These are phyloP conservation scores for Ginglymostoma cirratum DNA, from an alignment of 2,113 vertebrate genomes.

Conservation along the genomic window DNA sequence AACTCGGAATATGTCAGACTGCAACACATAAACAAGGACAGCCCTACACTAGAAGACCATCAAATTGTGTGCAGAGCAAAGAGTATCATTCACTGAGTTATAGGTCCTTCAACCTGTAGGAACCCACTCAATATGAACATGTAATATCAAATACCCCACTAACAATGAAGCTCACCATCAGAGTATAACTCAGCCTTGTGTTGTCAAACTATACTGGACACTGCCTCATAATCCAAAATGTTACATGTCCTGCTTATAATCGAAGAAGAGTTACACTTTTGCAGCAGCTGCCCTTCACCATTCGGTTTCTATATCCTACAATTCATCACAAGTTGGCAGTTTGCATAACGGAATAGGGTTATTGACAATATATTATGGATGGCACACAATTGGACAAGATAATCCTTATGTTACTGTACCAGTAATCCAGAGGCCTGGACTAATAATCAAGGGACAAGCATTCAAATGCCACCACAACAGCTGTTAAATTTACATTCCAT, in stretches of 20 bases:
- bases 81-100: too few species aligned
- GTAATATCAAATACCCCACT: background rate
- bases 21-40: too few species aligned
- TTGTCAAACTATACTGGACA: background rate
- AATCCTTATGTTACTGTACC: background rate
- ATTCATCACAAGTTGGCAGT: background rate
- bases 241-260: background rate
- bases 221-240: background rate
- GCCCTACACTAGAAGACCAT: too few species aligned
- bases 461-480: background rate
- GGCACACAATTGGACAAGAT: background rate
- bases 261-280: background rate
- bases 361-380: background rate
- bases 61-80: too few species aligned
- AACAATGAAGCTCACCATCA: background rate
- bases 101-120: too few species aligned
- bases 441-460: background rate
- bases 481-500: background rate
- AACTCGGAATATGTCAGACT: too few species aligned
- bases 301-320: background rate
- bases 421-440: too few species aligned
- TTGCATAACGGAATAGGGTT: background rate
- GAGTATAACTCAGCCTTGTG: background rate
- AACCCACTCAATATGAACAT: background rate
- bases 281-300: background rate